Evolutionary conservation across 2,888 invertebrate species (phyloP).

Genomic region (Deroplatys truncata): DNA sequence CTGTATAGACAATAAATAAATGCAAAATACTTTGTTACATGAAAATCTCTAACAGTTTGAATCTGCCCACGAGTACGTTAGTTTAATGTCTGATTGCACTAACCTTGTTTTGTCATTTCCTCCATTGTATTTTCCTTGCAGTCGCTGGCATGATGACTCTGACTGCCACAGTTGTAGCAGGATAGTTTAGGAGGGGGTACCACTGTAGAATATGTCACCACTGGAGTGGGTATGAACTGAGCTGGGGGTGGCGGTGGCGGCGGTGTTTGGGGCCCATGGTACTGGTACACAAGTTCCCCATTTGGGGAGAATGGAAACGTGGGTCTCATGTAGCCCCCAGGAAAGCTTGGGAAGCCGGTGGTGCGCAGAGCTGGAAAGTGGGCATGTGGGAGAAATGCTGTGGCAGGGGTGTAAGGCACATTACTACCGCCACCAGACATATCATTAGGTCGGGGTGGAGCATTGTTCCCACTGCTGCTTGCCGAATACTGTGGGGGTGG

Average conservation of each 20-base stretch:
- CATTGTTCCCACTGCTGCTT: slow-evolving; percentile 14
- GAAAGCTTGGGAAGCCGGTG: slow-evolving; percentile 33
- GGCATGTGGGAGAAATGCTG: slow-evolving; percentile 40
- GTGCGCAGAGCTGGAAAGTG: slow-evolving; percentile 43
- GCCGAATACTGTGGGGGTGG: slow-evolving; percentile 23
- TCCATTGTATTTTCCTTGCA: slow-evolving; percentile 91
- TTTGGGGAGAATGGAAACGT: slow-evolving; percentile 36
- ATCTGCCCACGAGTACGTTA: no score
- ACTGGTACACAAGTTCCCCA: slow-evolving; percentile 33
- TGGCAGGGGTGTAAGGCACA: slow-evolving; percentile 37
- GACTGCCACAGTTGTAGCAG: slow-evolving; percentile 90
- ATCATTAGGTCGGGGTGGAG: slow-evolving; percentile 23
- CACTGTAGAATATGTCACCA: slow-evolving; percentile 45
- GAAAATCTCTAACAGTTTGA: no score
- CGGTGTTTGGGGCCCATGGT: slow-evolving; percentile 37
- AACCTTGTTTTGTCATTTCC: slow-evolving; percentile 65
- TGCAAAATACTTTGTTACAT: no score
- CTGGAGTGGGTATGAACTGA: slow-evolving; percentile 40
- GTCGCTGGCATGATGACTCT: slow-evolving; percentile 77
- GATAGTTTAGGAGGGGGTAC: slow-evolving; percentile 63
- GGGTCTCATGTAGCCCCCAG: slow-evolving; percentile 38
- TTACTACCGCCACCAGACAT: slow-evolving; percentile 20
- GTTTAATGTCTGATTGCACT: no score
- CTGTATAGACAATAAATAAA: no score
- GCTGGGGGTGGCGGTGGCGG: slow-evolving; percentile 39